Conservation (phyloP, 2,888 invertebrate genomes). For the Leuctra nigra region DNA sequence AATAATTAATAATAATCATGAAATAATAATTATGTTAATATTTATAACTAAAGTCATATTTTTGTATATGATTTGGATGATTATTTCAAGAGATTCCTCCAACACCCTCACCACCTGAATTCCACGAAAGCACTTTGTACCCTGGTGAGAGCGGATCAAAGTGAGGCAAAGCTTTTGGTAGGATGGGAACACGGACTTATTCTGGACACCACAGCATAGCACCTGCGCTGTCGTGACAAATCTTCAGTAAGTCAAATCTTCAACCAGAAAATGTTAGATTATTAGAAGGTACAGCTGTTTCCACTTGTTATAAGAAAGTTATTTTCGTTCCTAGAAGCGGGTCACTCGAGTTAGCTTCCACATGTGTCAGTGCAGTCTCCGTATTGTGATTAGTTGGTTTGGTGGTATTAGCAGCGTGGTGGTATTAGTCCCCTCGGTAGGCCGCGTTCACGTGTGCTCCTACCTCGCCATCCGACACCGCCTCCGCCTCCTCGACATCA, state of each 20-base stretch:
- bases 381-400: constrained; percentile 4
- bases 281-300: constrained; percentile 5
- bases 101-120: neutral
- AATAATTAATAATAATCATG: too few species aligned
- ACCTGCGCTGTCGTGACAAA: neutral
- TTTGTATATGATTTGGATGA: neutral
- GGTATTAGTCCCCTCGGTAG: constrained; percentile 12
- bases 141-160: neutral
- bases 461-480: constrained; percentile 13
- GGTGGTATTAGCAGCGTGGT: constrained; percentile 7
- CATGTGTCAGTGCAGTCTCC: neutral
- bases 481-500: constrained; percentile 1
- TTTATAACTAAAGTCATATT: neutral
- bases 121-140: neutral
- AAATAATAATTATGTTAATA: too few species aligned
- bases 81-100: neutral
- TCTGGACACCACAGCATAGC: neutral
- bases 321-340: neutral
- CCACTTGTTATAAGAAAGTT: constrained; percentile 4
- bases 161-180: neutral
- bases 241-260: neutral
- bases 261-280: constrained; percentile 2
- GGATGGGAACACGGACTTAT: neutral
- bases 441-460: neutral
- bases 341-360: neutral